Conservation (phyloP, 2,888 invertebrate species). For the Crossocerus cetratus region DNA sequence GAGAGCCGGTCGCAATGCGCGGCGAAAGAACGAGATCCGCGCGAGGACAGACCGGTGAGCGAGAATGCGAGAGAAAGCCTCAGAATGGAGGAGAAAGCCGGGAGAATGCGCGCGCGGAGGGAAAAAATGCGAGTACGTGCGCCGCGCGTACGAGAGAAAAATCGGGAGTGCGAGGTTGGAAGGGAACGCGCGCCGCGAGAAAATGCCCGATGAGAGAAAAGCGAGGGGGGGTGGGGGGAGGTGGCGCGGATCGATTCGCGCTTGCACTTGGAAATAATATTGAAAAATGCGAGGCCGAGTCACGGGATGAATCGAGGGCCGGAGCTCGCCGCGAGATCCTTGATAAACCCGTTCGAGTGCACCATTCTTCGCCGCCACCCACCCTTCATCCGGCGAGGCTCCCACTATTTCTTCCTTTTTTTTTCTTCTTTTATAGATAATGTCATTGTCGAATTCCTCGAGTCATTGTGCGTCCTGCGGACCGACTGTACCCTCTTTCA, state of each 20-base stretch:
- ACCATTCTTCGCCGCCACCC: too few species aligned
- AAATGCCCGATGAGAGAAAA: not conserved
- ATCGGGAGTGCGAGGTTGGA: not conserved
- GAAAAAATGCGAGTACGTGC: not conserved
- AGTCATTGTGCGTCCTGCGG: too few species aligned
- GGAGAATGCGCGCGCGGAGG: conserved; percentile 18
- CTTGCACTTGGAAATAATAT: conserved; percentile 55
- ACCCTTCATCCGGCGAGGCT: too few species aligned
- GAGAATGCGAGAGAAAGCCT: too few species aligned
- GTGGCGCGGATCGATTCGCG: conserved; percentile 52
- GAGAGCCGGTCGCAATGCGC: not conserved
- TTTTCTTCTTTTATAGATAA: too few species aligned
- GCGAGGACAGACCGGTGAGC: not conserved
- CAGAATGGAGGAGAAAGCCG: not conserved
- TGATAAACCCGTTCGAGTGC: too few species aligned
- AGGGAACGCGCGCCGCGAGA: conserved; percentile 2
- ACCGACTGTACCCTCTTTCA: too few species aligned
- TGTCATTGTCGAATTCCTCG: too few species aligned
- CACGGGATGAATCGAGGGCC: conserved; percentile 11
- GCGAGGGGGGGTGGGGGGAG: conserved; percentile 15
- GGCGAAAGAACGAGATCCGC: not conserved
- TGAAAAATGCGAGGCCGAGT: conserved; percentile 40
- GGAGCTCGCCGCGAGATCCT: not conserved
- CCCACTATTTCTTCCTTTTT: too few species aligned
- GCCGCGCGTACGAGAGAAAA: too few species aligned